phyloP scores from a whole-genome alignment of 1,140 invertebrate species.

The Hycleus cichorii region DNA sequence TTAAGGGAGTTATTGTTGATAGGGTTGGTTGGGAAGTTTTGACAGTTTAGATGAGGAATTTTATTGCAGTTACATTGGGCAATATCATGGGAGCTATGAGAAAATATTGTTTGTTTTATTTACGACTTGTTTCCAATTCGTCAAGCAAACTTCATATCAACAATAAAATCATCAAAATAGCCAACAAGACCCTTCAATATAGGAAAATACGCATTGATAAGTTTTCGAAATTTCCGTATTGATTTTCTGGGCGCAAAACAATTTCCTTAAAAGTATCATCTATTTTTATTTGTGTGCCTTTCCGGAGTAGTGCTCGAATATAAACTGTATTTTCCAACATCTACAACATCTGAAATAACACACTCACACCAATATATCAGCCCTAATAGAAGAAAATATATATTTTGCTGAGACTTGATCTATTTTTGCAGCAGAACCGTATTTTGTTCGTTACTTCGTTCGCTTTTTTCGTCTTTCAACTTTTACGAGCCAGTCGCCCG shows the following conservation, averaged over 20 bases:
- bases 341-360: conserved; percentile 15
- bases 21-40: not conserved
- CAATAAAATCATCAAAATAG: conserved; percentile 6
- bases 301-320: not conserved
- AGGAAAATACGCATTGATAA: no score
- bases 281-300: no score
- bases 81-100: conserved; percentile 5
- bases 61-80: not conserved
- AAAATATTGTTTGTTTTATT: conserved; percentile 14
- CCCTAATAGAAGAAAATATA: conserved; percentile 20
- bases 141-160: conserved; percentile 11
- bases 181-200: not conserved
- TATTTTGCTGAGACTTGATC: conserved; percentile 26
- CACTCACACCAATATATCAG: not conserved
- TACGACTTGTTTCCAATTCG: conserved; percentile 13
- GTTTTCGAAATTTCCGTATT: no score
- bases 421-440: conserved; percentile 24
- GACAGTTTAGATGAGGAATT: conserved; percentile 10
- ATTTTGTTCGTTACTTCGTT: conserved; percentile 17
- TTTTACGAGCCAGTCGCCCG: conserved; percentile 28
- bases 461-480: not conserved
- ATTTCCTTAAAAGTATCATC: no score
- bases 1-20: no score
- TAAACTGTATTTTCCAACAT: not conserved
- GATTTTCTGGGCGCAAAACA: no score